Percentiles rank a stretch among this genome's conserved stretches.
phyloP scores from a whole-genome alignment of 2,888 invertebrate species.

The Napeogenes inachia region DNA sequence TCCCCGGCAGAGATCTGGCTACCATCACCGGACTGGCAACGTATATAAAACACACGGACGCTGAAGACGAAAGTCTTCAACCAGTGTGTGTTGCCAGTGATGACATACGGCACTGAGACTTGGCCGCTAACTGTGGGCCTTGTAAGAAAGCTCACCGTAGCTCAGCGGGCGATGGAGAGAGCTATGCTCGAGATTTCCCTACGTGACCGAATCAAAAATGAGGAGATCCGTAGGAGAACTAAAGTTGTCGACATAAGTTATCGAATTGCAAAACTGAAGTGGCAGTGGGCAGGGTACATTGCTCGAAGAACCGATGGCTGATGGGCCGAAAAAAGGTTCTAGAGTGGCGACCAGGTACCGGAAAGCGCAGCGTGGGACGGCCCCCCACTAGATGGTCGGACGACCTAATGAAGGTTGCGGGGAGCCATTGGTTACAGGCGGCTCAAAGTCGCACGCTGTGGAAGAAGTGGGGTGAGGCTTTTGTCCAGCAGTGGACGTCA shows the following conservation, averaged over 20 bases:
- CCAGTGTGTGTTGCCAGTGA: constrained; percentile 26
- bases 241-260: constrained; percentile 3
- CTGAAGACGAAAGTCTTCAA: constrained; percentile 20
- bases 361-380: too few relatives aligned
- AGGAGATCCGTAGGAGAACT: constrained; percentile 6
- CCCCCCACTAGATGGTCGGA: too few relatives aligned
- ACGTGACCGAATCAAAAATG: constrained; percentile 5
- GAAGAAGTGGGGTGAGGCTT: too few relatives aligned
- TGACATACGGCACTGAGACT: constrained; percentile 28
- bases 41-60: too few relatives aligned
- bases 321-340: too few relatives aligned
- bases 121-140: constrained; percentile 24
- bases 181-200: constrained; percentile 22
- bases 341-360: too few relatives aligned
- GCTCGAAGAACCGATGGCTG: constrained; percentile 2
- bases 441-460: too few relatives aligned
- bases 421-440: too few relatives aligned
- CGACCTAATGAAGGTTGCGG: too few relatives aligned
- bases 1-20: too few relatives aligned
- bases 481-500: too few relatives aligned
- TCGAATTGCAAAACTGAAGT: not conserved
- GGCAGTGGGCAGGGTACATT: constrained; percentile 8
- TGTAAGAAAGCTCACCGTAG: constrained; percentile 15
- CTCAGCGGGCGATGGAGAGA: constrained; percentile 24
- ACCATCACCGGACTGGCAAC: too few relatives aligned